Evolutionary conservation across 2,113 vertebrate genomes (phyloP).

Genomic region (Upupa epops): DNA sequence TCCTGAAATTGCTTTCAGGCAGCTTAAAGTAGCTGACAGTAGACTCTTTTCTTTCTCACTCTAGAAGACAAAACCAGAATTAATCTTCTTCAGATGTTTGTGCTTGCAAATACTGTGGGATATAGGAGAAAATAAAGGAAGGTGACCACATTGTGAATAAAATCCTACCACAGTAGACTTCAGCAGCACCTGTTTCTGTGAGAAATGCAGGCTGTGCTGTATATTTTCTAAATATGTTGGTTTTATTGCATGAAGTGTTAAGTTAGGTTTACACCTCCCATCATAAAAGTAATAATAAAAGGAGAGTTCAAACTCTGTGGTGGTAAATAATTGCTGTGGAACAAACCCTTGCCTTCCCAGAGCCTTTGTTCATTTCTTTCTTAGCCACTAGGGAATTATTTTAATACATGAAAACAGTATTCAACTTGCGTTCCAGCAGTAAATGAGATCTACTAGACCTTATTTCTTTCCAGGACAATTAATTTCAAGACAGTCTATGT

Average conservation of each 20-base stretch:
- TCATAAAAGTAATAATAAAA: neutral
- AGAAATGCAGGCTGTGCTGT: neutral
- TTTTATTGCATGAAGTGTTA: neutral
- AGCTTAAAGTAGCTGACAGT: neutral
- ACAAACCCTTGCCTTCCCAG: neutral
- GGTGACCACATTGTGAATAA: neutral
- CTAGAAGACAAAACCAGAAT: neutral
- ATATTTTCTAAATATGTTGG: neutral
- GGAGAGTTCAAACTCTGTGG: neutral
- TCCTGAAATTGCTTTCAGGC: neutral
- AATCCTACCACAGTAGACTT: neutral
- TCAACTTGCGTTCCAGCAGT: neutral
- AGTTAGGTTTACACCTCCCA: neutral
- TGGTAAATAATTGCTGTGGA: conserved; percentile 4
- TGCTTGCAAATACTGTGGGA: neutral
- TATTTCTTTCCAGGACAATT: conserved; percentile 17
- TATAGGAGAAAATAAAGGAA: neutral
- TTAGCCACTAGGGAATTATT: neutral
- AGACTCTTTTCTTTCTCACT: neutral
- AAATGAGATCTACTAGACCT: conserved; percentile 6
- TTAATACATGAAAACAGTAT: conserved; percentile 35
- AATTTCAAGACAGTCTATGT: conserved; percentile 47
- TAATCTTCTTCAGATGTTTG: neutral
- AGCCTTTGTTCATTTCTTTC: neutral
- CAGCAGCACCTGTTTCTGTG: neutral